Evolutionary conservation across 2,888 invertebrate species (phyloP), one percentile per base, ranked within the genome.

Genomic region (Dicyrtoma fusca): DNA sequence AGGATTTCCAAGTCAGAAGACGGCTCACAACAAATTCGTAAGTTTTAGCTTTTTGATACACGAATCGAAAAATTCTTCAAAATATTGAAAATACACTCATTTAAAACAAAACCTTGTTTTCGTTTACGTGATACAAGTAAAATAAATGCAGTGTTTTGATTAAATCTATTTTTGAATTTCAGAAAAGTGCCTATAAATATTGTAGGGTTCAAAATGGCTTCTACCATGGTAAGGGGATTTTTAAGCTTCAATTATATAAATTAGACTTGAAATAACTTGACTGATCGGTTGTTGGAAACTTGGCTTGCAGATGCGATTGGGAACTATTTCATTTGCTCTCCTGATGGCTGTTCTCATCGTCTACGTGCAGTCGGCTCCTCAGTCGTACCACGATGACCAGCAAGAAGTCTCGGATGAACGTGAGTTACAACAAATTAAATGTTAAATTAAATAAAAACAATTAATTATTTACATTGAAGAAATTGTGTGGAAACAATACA

Each of bases 361-460:
- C 62, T 73, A 73, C 65, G 76, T 76, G 70, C 73, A 71, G 14
- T 71, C 72, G 47, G 74, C 75, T 64, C 76, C 69, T 61, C 78
- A 74, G 53, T 55, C 69, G 14, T 49, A 49, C 17, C 71, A 75
- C 63, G 73, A 75, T 23, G 76, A 76, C 23, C 75, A 75, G 63
- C 72, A 75, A 47, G 76, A 74, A 71, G 69, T 65, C 44, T 73
- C 75, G 14, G 77, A 71, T 51, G 77, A 77, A 64, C 75, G 77
- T 77, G 73, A 75, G 74, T 61, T 63, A n/a, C 1, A 19, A n/a
- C 21, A n/a, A 17, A 62, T 44, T 44, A 10, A 44, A 44, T 10
- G 45, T 44, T 8, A 44, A 10, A 10, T 44, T 44, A 44, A 10
- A 44, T 44, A 8, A 44, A 44, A 14, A 10, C 45, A 44, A n/a